Percentiles rank a stretch among this genome's conserved stretches.
phyloP scores from a whole-genome alignment of 2,113 vertebrate genomes.

The Malurus alboscapulatus region DNA sequence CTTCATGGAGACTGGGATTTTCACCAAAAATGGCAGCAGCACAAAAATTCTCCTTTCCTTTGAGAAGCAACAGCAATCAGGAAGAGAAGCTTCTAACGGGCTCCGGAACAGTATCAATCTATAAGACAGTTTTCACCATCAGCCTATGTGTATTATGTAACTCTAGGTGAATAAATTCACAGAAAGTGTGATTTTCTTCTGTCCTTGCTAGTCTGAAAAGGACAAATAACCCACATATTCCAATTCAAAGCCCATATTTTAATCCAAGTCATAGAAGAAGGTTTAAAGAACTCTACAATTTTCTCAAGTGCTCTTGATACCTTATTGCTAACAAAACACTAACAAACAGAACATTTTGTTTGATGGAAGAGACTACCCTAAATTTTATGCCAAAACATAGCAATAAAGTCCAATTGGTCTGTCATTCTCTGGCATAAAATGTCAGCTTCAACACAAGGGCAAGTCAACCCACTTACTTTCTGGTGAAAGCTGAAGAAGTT shows the following conservation, averaged over 20 bases:
- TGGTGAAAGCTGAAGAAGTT: background rate
- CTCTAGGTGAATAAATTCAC: background rate
- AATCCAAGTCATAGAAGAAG: background rate
- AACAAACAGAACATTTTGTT: background rate
- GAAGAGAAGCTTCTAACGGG: background rate
- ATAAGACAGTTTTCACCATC: background rate
- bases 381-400: background rate
- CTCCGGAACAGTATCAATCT: background rate
- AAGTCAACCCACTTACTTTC: background rate
- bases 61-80: background rate
- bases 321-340: background rate
- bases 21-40: background rate
- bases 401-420: background rate
- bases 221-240: background rate
- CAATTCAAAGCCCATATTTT: background rate
- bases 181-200: background rate
- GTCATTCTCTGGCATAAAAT: background rate
- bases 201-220: background rate
- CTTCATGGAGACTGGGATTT: background rate
- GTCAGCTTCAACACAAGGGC: background rate
- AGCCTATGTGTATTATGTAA: background rate
- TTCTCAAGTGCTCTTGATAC: background rate
- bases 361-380: background rate
- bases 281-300: background rate
- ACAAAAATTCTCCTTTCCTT: background rate